Conservation (phyloP, 2,888 invertebrate genomes). For the Elegia similella region DNA sequence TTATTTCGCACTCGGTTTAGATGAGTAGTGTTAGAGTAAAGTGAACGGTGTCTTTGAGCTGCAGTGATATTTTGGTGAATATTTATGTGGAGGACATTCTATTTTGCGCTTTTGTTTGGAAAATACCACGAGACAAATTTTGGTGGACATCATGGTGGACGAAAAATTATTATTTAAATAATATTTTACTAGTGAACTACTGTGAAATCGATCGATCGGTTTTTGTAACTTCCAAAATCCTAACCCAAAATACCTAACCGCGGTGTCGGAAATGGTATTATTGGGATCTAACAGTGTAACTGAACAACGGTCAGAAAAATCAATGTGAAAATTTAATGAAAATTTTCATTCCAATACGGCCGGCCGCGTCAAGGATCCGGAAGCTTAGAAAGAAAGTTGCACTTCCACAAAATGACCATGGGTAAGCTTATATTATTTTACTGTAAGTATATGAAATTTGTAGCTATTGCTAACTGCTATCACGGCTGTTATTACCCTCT, state of each 20-base stretch:
- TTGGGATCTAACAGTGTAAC: background rate
- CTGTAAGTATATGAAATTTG: too few relatives aligned
- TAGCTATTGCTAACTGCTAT: too few relatives aligned
- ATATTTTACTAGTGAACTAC: conserved; percentile 25
- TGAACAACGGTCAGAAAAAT: conserved; percentile 26
- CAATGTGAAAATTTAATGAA: conserved; percentile 56
- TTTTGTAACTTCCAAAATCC: conserved; percentile 24
- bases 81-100: conserved; percentile 25
- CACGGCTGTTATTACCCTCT: too few relatives aligned
- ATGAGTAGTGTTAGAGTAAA: conserved; percentile 54
- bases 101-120: conserved; percentile 24
- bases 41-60: conserved; percentile 35
- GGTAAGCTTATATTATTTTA: conserved; percentile 49
- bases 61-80: conserved; percentile 49
- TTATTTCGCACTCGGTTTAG: conserved; percentile 52
- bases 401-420: conserved; percentile 52
- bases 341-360: conserved; percentile 42
- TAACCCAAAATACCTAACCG: background rate
- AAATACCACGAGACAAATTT: conserved; percentile 25
- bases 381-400: background rate
- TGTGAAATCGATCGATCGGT: conserved; percentile 40
- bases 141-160: conserved; percentile 28
- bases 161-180: conserved; percentile 20
- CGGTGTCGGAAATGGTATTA: background rate
- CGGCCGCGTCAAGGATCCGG: conserved; percentile 16